Conservation (phyloP, 2,113 vertebrate genomes). For the Dermatemys mawii region DNA sequence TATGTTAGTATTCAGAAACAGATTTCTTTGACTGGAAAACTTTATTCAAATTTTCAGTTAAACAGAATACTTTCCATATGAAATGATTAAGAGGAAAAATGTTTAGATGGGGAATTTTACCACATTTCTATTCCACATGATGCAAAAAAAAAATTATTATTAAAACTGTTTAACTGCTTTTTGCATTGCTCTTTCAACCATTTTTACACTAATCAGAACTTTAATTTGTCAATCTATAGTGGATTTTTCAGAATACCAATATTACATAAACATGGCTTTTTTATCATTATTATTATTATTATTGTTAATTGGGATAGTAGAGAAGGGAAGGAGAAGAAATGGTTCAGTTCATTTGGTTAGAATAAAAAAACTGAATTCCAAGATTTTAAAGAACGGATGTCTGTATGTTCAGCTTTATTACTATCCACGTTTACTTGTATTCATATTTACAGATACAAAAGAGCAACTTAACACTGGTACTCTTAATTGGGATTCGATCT, state of each 20-base stretch:
- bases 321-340: background rate
- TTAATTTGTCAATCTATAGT: background rate
- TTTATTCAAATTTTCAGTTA: background rate
- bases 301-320: background rate
- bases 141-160: background rate
- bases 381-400: background rate
- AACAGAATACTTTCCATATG: background rate
- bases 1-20: background rate
- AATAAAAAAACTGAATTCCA: background rate
- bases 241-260: background rate
- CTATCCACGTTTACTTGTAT: background rate
- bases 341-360: background rate
- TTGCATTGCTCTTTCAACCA: background rate
- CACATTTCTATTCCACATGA: background rate
- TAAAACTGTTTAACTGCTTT: background rate
- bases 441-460: slow-evolving; percentile 1
- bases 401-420: background rate
- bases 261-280: background rate
- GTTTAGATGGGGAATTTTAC: background rate
- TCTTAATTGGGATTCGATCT: background rate
- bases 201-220: background rate
- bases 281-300: too few relatives aligned
- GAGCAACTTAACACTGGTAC: background rate
- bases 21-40: background rate
- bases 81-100: background rate